Evolutionary conservation across 2,888 invertebrate species (phyloP), one percentile per base, ranked within the genome.

Genomic region (Tryphoninae sp.): DNA sequence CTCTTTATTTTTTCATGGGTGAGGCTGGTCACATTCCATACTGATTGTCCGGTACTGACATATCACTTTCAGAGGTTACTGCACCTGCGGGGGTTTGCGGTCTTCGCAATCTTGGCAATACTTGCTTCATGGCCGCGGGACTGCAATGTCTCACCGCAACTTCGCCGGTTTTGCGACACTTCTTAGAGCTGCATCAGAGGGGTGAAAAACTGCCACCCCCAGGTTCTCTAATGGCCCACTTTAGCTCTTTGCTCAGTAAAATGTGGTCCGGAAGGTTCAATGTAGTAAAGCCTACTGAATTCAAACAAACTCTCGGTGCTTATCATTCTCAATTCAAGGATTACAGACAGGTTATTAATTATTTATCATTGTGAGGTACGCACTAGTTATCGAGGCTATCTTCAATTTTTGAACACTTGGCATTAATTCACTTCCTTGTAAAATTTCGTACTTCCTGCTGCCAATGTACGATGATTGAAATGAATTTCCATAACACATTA

Each of bases 291-390:
- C 94, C 94, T 0, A 90, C 91, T 11, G 93, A 94, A 82, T 94
- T 95, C 86, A 94, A 94, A 86, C 93, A 93, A 80, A 93, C 93
- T 2, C 91, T 95, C 64, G 94, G 94, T 0, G 90, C 92, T 7
- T 93, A 93, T 86, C 94, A 94, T 87, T 92, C 93, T 1, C 95
- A 95, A 89, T 95, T 95, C 87, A 93, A 94, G 86, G 94, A 95
- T 89, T 94, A 93, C 80, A 90, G 94, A 90, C 95, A 94, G 93
- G 94, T 94, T 89, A 65, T 64, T 73, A 68, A 23, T 62, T 26
- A 65, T 26, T 49, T 11, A 16, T 40, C 11, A 13, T 33, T 6
- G 6, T 33, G 33, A 33, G 33, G 33, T 33, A 33, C 33, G 6
- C 33, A 33, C 7, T 4, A 33, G 33, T 33, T 33, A 33, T 33